Base-by-base conservation (phyloP, 2,888 invertebrate species). In the Eupeodes latifasciatus region DNA sequence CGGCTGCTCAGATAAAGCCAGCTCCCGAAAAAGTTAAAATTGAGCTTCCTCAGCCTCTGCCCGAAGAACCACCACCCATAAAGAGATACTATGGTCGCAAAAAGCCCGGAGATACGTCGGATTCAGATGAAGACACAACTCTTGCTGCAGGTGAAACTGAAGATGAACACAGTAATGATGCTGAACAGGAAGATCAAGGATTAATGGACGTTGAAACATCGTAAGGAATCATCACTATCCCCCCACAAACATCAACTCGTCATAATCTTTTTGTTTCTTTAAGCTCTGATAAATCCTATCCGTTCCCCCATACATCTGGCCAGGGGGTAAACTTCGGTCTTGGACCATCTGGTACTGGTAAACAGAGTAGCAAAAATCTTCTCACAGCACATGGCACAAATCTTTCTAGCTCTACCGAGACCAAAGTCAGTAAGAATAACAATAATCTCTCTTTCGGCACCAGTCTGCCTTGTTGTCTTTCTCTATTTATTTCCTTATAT, bases 401-500 rank as follows among this genome's bases (percentile, higher is more conserved):
- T 90, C 90, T 91, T 90, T 91, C 91, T 91, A 91, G 90, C 92
- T 92, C 93, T 92, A 94, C 96, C 95, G 96, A 96, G 96, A 96
- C 96, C 98, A 98, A 98, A 98, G 98, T 98, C 98, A 98, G 98
- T 98, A 98, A 98, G 98, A 98, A 98, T 96, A 93, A 92, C 69
- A 89, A 76, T 75, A 71, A 71, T 69, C 87, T 84, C 64, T 84
- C 57, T 84, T 81, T 87, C 44, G 87, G 89, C 83, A 85, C 78
- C 59, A 81, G 66, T 82, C 86, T 90, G 85, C 84, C 84, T 85
- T 81, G 85, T 85, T 88, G 87, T 84, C 72, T 87, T 80, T 86
- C 71, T 79, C 64, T 75, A 53, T 55, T 55, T 71, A 71, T 71
- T 51, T 86, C 27, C 69, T 5, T 72, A 47, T 72, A 19, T 71